phyloP scores from a whole-genome alignment of 2,797 vertebrate genomes.

The Chelidonichthys spinosus region DNA sequence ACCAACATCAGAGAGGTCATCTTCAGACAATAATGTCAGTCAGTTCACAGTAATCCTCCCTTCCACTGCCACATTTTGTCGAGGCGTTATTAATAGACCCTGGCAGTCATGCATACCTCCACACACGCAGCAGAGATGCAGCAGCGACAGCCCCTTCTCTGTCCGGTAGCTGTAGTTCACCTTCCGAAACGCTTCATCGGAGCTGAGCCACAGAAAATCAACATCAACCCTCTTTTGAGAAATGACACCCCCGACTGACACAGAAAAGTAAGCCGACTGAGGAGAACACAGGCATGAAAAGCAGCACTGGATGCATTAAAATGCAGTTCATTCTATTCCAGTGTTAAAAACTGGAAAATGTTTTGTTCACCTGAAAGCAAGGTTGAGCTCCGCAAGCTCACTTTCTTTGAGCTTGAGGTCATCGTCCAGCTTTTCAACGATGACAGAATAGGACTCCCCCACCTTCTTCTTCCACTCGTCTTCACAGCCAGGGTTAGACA shows the following conservation, averaged over 20 bases:
- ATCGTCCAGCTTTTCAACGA: slow-evolving; percentile 90
- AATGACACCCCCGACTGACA: slow-evolving; percentile 19
- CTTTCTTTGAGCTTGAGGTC: slow-evolving; percentile 91
- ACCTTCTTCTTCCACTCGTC: slow-evolving; percentile 99
- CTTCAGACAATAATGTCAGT: slow-evolving; percentile 44
- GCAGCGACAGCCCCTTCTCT: slow-evolving; percentile 91
- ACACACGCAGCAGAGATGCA: slow-evolving; percentile 94
- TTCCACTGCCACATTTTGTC: slow-evolving; percentile 58
- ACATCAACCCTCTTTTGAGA: slow-evolving; percentile 33
- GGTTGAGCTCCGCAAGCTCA: slow-evolving; percentile 87
- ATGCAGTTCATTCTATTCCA: accelerated
- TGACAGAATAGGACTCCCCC: slow-evolving; percentile 91
- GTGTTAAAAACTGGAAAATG: not conserved
- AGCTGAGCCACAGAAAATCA: slow-evolving; percentile 83
- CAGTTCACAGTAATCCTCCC: slow-evolving; percentile 41
- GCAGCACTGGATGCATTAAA: not conserved
- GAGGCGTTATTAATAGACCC: slow-evolving; percentile 75
- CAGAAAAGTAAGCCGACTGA: not conserved
- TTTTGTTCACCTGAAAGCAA: slow-evolving; percentile 90
- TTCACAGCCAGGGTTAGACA: slow-evolving; percentile 59
- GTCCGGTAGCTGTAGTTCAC: slow-evolving; percentile 94
- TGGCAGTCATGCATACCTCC: slow-evolving; percentile 84
- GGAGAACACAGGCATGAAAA: not conserved
- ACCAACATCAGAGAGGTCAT: slow-evolving; percentile 34
- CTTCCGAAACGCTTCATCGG: slow-evolving; percentile 94